Evolutionary conservation across 2,113 vertebrate species (phyloP), one percentile per base, ranked within the genome.

Genomic region (Nestor notabilis): DNA sequence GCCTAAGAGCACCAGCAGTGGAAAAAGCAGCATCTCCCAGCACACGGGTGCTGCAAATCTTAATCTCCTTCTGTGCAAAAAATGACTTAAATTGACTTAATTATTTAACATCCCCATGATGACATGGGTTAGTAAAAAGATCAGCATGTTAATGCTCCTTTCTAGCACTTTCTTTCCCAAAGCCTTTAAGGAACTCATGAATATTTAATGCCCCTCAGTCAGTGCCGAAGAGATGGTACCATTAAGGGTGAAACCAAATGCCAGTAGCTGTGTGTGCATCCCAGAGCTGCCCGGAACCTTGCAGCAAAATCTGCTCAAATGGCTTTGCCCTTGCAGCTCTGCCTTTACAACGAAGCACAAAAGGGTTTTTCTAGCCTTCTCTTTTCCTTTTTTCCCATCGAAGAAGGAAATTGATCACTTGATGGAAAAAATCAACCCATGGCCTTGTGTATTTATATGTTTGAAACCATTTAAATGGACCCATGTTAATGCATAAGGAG

Each of bases 161-260:
- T 94, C 82, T 64, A 95, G 70, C 41, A 95, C 29, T 75, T 96
- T 95, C 94, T 95, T 84, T 91, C 77, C 74, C 94, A 97, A 97
- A 96, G 63, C 69, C 91, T 97, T 97, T 93, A 93, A 95, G 94
- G 93, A 96, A 94, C 39, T 88, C 94, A 95, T 97, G 78, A 96
- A 98, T 98, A 97, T 97, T 98, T 98, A 87, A 97, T 71, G 18
- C 15, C 19, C 90, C 83, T 95, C 91, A 55, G 83, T 94, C 84
- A 78, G 86, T 81, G 88, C 87, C 5, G 55, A 90, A 78, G 91
- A 97, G 91, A 97, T 89, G 89, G 84, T 53, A 95, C 71, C 75
- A 77, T 97, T 97, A 97, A 91, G 23, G 50, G 46, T 13, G 77
- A 92, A 95, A 94, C 69, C 93, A 96, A 98, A 97, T 93, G 86